Evolutionary conservation across 2,797 vertebrate species (phyloP).

Genomic region (Trachurus trachurus): DNA sequence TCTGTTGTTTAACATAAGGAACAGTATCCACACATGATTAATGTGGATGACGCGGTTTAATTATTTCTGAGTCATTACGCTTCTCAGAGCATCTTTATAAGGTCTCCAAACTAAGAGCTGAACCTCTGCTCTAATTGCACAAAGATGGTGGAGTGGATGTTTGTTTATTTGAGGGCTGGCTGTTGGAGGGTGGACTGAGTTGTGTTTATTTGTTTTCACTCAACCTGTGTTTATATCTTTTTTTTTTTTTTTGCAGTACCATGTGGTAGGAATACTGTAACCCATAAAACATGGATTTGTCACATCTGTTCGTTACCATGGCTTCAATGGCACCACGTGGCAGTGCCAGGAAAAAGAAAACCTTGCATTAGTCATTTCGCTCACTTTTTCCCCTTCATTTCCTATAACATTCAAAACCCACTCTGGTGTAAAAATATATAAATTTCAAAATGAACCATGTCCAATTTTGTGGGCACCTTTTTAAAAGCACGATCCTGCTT

Average conservation of each 20-base stretch:
- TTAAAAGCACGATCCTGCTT: background rate
- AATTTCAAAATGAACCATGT: background rate
- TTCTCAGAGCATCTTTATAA: conserved; percentile 34
- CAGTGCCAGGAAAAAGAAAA: background rate
- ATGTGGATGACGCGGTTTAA: conserved; percentile 25
- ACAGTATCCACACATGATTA: conserved; percentile 1
- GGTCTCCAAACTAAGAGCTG: conserved; percentile 17
- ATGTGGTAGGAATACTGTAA: conserved; percentile 8
- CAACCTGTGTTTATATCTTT: conserved; percentile 51
- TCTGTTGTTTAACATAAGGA: background rate
- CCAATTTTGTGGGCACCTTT: background rate
- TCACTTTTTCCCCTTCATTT: background rate
- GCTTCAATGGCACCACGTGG: background rate
- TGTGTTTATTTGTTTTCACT: conserved; percentile 73
- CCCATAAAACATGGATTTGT: background rate
- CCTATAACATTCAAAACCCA: background rate
- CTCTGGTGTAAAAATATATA: background rate
- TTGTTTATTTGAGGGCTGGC: conserved; percentile 49
- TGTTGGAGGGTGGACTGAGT: conserved; percentile 24
- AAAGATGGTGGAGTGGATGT: conserved; percentile 29
- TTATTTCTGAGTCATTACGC: conserved; percentile 2
- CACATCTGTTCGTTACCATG: background rate
- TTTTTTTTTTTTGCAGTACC: background rate
- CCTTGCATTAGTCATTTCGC: background rate
- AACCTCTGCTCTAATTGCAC: conserved; percentile 42